Base-by-base conservation (phyloP, 53 echinoderm and acorn worm genomes). In the Luidia sarsii region DNA sequence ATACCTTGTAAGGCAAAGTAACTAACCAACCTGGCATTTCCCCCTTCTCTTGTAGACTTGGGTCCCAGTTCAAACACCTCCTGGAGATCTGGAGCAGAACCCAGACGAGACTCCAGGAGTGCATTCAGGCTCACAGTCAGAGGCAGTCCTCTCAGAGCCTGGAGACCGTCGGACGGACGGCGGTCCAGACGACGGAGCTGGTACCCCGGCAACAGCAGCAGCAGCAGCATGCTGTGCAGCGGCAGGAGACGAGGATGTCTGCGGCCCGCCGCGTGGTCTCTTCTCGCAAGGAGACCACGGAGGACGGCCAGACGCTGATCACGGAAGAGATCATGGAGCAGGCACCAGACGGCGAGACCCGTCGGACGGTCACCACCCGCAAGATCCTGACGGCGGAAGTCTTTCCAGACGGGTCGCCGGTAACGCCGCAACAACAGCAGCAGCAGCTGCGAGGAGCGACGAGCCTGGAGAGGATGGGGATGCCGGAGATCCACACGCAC, bases 21-120 rank as follows among this genome's bases (percentile, higher is more conserved):
- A n/a, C n/a, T n/a, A n/a, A n/a, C n/a, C n/a, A n/a, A n/a, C n/a
- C n/a, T n/a, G n/a, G n/a, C n/a, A n/a, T n/a, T n/a, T n/a, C n/a
- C n/a, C n/a, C n/a, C n/a, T 46, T 57, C 13, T 14, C 15, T 67
- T 43, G 15, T 56, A 87, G 88, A 68, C 19, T 83, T 9, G 88
- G 83, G 23, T 63, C 68, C n/a, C 88, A 88, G 60, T 83, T 88
- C 34, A 59, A 77, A 27, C 77, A 77, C 31, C 50, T 77, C 15
- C 60, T 77, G 16, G 77, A 61, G 7, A 24, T 77, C 29, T 77
- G 77, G 77, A 77, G 31, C 45, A 25, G 43, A 61, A 29, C 77
- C 18, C 77, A 77, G 8, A 30, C 60, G 43, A 59, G 46, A 61
- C 60, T 77, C 7, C 59, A 77, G 27, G 30, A 43, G 18, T 77